These are phyloP conservation scores for Diplodus sargus DNA, from an alignment of 2,797 vertebrate genomes.

Conservation along the genomic window DNA sequence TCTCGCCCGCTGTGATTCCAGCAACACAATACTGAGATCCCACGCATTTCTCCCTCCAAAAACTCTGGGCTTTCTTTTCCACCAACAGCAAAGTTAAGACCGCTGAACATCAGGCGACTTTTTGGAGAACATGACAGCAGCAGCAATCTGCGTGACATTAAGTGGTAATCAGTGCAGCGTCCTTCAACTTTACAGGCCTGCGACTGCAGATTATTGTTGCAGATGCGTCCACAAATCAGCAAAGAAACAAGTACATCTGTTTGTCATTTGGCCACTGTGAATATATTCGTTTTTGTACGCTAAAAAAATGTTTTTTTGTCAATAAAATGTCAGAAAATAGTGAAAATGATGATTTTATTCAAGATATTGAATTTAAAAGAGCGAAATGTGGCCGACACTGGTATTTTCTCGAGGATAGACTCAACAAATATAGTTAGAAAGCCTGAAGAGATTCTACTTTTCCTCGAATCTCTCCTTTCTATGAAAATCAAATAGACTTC, in stretches of 20 bases:
- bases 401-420: neutral
- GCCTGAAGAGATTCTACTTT: neutral
- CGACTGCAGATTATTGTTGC: neutral
- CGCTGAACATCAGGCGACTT: neutral
- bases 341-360: too few species aligned
- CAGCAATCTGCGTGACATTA: neutral
- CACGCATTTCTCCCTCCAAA: neutral
- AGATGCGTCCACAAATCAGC: neutral
- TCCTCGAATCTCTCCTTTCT: neutral
- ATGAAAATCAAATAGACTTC: conserved; percentile 8
- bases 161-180: neutral
- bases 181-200: neutral
- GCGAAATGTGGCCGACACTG: neutral
- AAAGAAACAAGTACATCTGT: neutral
- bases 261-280: neutral
- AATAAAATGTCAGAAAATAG: too few species aligned
- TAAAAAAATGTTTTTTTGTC: too few species aligned
- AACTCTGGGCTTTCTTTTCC: neutral
- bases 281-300: too few species aligned
- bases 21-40: neutral
- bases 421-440: neutral
- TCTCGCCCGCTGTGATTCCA: conserved; percentile 26
- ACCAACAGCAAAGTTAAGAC: neutral
- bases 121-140: neutral
- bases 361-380: too few species aligned